phyloP scores from a whole-genome alignment of 2,797 vertebrate species.

The Molossus molossus region DNA sequence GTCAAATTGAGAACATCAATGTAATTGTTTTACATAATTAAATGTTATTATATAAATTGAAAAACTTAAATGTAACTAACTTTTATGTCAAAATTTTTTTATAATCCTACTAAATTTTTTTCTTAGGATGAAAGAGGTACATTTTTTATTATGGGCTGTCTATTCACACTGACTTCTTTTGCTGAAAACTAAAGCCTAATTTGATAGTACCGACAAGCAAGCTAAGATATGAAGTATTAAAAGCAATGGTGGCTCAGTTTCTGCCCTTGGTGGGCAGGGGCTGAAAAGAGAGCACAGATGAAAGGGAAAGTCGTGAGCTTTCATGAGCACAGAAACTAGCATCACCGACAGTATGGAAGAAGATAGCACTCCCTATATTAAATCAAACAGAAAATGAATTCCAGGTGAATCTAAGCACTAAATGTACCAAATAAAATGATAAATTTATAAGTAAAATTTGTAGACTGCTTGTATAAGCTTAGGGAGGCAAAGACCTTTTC shows the following conservation, averaged over 20 bases:
- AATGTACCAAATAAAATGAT: not conserved
- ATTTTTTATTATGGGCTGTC: slow-evolving; percentile 41
- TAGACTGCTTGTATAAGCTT: not conserved
- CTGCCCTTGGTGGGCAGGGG: not conserved
- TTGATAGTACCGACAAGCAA: not conserved
- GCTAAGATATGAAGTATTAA: not conserved
- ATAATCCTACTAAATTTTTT: slow-evolving; percentile 17
- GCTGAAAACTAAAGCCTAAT: slow-evolving; percentile 17
- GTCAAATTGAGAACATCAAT: not conserved
- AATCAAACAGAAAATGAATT: slow-evolving; percentile 21
- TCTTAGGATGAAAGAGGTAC: slow-evolving; percentile 11
- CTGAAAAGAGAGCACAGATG: not conserved
- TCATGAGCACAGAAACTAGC: not conserved
- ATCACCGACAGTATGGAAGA: not conserved
- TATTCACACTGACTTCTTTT: not conserved
- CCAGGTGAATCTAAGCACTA: not conserved
- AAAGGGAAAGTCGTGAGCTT: not conserved
- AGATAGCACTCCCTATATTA: not conserved
- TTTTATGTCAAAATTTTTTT: slow-evolving; percentile 49
- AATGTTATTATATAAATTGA: too few species aligned
- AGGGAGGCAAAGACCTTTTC: slow-evolving; percentile 16
- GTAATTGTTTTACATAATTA: too few species aligned
- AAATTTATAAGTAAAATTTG: not conserved
- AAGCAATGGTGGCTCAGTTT: not conserved
- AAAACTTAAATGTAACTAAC: slow-evolving; percentile 4